phyloP scores from a whole-genome alignment of 2,113 vertebrate genomes.

The Coreoperca whiteheadi region DNA sequence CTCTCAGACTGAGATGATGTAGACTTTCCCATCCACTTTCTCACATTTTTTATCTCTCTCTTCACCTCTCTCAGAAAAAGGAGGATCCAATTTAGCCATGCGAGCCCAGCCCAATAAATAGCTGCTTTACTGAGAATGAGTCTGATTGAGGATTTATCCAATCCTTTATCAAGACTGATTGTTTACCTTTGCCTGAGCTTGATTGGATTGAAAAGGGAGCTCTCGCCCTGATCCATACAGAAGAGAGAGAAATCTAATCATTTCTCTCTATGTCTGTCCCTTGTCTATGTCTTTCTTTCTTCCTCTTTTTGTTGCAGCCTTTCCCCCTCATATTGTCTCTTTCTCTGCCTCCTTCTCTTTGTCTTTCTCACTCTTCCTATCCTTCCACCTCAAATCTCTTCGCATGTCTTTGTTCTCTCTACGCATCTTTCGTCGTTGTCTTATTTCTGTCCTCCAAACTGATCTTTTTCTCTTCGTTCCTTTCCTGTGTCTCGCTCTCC shows the following conservation, averaged over 20 bases:
- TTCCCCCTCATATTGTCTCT: conserved; percentile 13
- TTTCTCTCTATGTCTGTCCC: conserved; percentile 53
- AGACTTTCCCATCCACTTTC: conserved; percentile 16
- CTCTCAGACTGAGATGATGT: conserved; percentile 20
- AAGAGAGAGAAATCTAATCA: conserved; percentile 73
- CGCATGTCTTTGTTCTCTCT: conserved; percentile 4
- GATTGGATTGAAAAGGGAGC: conserved; percentile 80
- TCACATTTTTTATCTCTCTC: conserved; percentile 3
- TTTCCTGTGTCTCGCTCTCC: neutral
- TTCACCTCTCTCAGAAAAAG: conserved; percentile 50
- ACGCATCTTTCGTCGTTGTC: conserved; percentile 23
- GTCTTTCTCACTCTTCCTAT: conserved; percentile 12
- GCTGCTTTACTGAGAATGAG: conserved; percentile 79
- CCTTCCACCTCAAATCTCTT: conserved; percentile 19
- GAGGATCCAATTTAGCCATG: conserved; percentile 78
- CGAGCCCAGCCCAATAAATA: conserved; percentile 77
- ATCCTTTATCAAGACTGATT: conserved; percentile 85
- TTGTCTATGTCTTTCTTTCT: conserved; percentile 19
- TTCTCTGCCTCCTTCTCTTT: conserved; percentile 8
- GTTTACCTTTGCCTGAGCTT: conserved; percentile 81
- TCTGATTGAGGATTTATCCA: conserved; percentile 85
- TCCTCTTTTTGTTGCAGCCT: conserved; percentile 40
- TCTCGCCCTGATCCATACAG: conserved; percentile 71
- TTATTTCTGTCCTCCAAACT: neutral
- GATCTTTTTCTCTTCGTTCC: conserved; percentile 15